Base-by-base conservation (phyloP, 2,888 invertebrate species). In the Cacoxenus indagator region DNA sequence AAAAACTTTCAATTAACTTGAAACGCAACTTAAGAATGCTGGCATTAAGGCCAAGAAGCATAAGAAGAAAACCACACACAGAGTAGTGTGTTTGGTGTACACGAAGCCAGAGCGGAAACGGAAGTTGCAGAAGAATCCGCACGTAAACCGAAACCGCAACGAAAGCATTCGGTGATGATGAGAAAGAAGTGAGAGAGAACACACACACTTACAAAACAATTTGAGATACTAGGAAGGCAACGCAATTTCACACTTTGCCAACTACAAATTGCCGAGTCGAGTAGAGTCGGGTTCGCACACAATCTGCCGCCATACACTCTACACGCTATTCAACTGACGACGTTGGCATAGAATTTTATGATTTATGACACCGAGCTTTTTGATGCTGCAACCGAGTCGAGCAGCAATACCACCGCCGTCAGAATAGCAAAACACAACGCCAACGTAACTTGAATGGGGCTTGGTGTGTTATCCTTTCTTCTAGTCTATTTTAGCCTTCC, bases 201-300 rank as follows among this genome's bases (percentile, higher is more conserved):
- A 55, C 68, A 67, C 70, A 70, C 69, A 57, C n/a, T n/a, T n/a
- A n/a, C n/a, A 78, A 74, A 80, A 81, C 80, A 77, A 82, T 78
- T 77, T 79, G 73, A 75, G 72, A 71, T 75, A 55, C 27, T 55
- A 9, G 9, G 9, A 14, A 19, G 74, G 75, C 75, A 81, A 81
- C 78, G 81, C 81, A 81, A 82, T 81, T 81, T 81, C 81, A 81
- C 81, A 81, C 81, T 81, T 81, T 83, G 75, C 78, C 81, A 81
- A 75, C 75, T 82, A 81, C 83, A 81, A 81, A 81, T 81, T 81
- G 80, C 71, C 77, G 55, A 46, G n/a, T n/a, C n/a, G n/a, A n/a
- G n/a, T n/a, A n/a, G n/a, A 19, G 19, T 43, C 48, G 4, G 17
- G 22, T 26, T 55, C 55, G 27, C 55, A 24, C 55, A 11, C 27